Evolutionary conservation across 2,797 vertebrate genomes (phyloP).

Genomic region (Sternotherus odoratus): DNA sequence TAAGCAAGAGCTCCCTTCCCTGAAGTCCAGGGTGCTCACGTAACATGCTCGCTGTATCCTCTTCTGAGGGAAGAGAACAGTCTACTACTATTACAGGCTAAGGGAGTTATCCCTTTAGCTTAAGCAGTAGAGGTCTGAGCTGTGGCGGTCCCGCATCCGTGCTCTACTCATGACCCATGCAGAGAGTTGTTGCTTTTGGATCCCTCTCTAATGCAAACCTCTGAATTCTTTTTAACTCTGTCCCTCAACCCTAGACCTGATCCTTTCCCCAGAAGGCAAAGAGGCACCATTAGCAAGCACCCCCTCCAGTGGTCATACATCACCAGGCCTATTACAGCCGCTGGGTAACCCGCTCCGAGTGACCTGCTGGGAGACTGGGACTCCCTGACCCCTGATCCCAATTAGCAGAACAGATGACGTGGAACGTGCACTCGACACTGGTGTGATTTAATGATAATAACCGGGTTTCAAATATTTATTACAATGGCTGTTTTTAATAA

Average conservation of each 20-base stretch:
- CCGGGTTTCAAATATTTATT: constrained; percentile 84
- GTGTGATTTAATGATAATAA: constrained; percentile 80
- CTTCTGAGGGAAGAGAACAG: background rate
- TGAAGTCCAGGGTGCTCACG: background rate
- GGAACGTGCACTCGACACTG: constrained; percentile 58
- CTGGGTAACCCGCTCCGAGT: fast-evolving
- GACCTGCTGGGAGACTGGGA: background rate
- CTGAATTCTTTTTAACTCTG: background rate
- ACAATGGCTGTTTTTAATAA: constrained; percentile 84
- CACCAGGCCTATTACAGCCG: background rate
- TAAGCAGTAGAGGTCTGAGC: background rate
- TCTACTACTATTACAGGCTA: background rate
- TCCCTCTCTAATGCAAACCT: background rate
- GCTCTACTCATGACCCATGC: background rate
- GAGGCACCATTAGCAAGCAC: fast-evolving
- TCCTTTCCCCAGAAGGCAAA: background rate
- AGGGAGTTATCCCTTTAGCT: background rate
- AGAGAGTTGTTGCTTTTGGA: background rate
- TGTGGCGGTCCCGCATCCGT: background rate
- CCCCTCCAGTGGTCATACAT: background rate
- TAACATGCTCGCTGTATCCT: background rate
- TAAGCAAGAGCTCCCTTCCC: background rate
- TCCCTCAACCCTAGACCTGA: background rate
- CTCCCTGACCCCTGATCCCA: constrained; percentile 62
- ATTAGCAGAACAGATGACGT: constrained; percentile 71